Evolutionary conservation across 2,797 vertebrate species (phyloP), one percentile per base, ranked within the genome.

Genomic region (Cyclopterus lumpus): DNA sequence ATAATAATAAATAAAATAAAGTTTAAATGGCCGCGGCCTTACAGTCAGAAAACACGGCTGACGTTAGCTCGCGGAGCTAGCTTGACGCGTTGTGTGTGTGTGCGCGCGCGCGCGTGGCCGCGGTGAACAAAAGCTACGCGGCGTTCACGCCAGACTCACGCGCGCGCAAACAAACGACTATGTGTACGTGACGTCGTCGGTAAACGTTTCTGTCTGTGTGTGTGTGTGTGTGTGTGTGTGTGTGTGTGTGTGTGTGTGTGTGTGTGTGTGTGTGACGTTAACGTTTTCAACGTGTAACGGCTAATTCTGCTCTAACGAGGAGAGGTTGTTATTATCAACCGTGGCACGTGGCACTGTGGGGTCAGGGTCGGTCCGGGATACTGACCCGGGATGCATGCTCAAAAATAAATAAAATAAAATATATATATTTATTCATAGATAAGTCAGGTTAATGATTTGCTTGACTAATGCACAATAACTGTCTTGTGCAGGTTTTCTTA

Each of bases 71-170:
- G 46, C 64, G 7, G 2, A 1, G 73, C 76, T 84, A 85, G 59
- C 84, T 1, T 26, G 20, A 32, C 65, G 4, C 38, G 38, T 15
- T 15, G 38, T 34, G 34, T 40, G 38, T 40, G 38, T n/a, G n/a
- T n/a, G n/a, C n/a, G n/a, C n/a, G n/a, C n/a, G n/a, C n/a, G n/a
- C 38, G 54, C 75, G 36, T 78, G 67, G 79, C 73, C 60, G 6
- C n/a, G 14, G n/a, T 2, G 63, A 75, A 70, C 78, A 78, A 62
- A 80, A 53, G 8, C 58, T 18, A 40, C 22, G 20, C 49, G 3
- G 10, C 9, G 11, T 40, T 40, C 51, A 26, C 51, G 24, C 14
- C 6, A 7, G 48, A 46, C 44, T 46, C 22, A 22, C n/a, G n/a
- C 51, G 10, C 24, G 49, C 42, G 5, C 4, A 20, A 49, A 49